Base-by-base conservation (phyloP, 2,797 vertebrate species). In the Phoxinus dragarum region DNA sequence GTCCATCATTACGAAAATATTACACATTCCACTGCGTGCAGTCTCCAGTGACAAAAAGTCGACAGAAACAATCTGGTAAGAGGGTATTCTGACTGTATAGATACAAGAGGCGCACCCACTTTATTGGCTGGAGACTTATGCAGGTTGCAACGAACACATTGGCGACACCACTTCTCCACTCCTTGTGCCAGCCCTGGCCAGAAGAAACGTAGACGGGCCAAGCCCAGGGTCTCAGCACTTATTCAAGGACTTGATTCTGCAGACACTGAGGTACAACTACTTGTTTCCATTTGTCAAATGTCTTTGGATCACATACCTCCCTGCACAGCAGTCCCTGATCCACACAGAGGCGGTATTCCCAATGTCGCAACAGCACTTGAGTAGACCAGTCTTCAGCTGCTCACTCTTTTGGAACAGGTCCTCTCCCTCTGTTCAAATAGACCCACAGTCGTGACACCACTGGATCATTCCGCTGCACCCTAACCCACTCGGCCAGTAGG, bases 241-340 rank as follows among this genome's bases (percentile, higher is more conserved):
- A 42, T 36, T 72, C 67, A 23, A 82, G 11, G 3, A 73, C 49
- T 40, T 82, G 68, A 7, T 44, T 73, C 36, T 61, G 47, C 34
- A 82, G n/a, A 73, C 67, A 72, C 6, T 59, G 67, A 17, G 44
- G 66, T 34, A 17, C 80, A 52, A 73, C 69, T 11, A 42, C 36
- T 56, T 81, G 81, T 19, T 82, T 82, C 5, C 12, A 31, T 19
- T 74, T 73, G 5, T 73, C 52, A 56, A 36, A 56, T 61, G 34
- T 82, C 54, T 78, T 78, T 40, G 56, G 56, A 34, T 82, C 69
- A 73, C 23, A 72, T 47, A 82, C 36, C 36, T 61, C 69, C 38
- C 54, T 34, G 9, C 69, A 82, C 31, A 82, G 17, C 40, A 82
- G 81, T 59, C 52, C 52, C n/a, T 71, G 36, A 16, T 61, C 34